Evolutionary conservation across 2,113 vertebrate species (phyloP).

Genomic region (Myrmecobius fasciatus): DNA sequence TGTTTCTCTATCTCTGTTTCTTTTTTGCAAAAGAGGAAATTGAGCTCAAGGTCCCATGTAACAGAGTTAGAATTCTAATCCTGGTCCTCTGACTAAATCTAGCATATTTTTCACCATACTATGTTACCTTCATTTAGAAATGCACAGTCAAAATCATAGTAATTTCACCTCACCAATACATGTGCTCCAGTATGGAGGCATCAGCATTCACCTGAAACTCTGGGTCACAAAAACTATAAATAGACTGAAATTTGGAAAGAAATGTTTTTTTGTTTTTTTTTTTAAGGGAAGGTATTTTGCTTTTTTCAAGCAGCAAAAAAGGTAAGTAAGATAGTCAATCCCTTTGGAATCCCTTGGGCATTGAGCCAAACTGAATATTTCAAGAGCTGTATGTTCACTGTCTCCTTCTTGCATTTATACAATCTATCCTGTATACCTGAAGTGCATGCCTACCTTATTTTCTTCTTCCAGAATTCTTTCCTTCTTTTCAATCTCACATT

Average conservation of each 20-base stretch:
- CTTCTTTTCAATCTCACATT: background rate
- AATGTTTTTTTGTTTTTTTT: background rate
- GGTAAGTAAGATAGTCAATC: background rate
- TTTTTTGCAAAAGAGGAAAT: background rate
- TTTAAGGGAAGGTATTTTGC: background rate
- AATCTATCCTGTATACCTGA: too few relatives aligned
- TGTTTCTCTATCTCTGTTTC: too few relatives aligned
- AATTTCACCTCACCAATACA: conserved; percentile 40
- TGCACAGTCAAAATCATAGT: conserved; percentile 31
- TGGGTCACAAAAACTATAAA: conserved; percentile 39
- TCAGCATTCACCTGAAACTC: background rate
- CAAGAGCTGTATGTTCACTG: background rate
- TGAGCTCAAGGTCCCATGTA: background rate
- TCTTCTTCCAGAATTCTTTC: background rate
- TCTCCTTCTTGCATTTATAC: background rate
- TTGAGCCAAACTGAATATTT: background rate
- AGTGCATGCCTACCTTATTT: background rate
- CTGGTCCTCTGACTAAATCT: background rate
- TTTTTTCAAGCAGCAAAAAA: background rate
- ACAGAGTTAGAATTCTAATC: background rate
- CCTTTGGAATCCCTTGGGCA: background rate
- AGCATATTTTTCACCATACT: background rate
- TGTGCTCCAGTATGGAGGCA: background rate
- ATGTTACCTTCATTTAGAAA: background rate
- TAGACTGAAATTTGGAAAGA: conserved; percentile 7